phyloP scores from a whole-genome alignment of 2,797 vertebrate genomes.

The Aplochiton taeniatus region DNA sequence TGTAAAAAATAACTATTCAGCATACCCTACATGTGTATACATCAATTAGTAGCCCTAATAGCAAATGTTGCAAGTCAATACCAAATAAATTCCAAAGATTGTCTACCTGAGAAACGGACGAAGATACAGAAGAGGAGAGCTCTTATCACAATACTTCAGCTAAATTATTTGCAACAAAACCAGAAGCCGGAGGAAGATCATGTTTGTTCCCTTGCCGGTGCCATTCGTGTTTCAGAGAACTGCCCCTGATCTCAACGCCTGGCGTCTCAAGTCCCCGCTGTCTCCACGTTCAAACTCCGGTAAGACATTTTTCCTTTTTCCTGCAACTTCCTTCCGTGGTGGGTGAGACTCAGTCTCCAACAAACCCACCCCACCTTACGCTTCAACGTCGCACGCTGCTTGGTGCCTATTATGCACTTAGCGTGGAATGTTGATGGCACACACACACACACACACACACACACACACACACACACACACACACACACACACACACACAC shows the following conservation, averaged over 20 bases:
- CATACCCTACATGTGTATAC: constrained; percentile 39
- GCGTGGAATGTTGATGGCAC: constrained; percentile 10
- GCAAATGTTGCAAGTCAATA: constrained; percentile 62
- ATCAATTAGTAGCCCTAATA: constrained; percentile 38
- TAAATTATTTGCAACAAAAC: constrained; percentile 59
- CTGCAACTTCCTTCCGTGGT: constrained; percentile 48
- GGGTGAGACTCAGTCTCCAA: constrained; percentile 41
- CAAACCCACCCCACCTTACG: constrained; percentile 58
- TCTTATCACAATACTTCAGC: constrained; percentile 49
- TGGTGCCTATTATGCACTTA: neutral
- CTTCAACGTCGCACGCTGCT: constrained; percentile 47
- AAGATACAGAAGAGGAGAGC: constrained; percentile 58
- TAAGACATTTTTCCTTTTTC: constrained; percentile 67
- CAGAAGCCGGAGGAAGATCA: constrained; percentile 77
- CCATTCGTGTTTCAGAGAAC: constrained; percentile 88
- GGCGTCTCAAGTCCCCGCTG: constrained; percentile 85
- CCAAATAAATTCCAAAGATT: constrained; percentile 62
- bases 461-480: constrained; percentile 44
- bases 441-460: constrained; percentile 11
- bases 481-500: constrained; percentile 41
- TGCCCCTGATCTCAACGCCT: constrained; percentile 83
- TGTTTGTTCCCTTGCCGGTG: constrained; percentile 88
- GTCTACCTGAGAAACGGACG: constrained; percentile 59
- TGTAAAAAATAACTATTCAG: constrained; percentile 21
- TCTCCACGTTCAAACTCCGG: constrained; percentile 82